Base-by-base conservation (phyloP, 1,140 invertebrate species). In the Penaeus japonicus region DNA sequence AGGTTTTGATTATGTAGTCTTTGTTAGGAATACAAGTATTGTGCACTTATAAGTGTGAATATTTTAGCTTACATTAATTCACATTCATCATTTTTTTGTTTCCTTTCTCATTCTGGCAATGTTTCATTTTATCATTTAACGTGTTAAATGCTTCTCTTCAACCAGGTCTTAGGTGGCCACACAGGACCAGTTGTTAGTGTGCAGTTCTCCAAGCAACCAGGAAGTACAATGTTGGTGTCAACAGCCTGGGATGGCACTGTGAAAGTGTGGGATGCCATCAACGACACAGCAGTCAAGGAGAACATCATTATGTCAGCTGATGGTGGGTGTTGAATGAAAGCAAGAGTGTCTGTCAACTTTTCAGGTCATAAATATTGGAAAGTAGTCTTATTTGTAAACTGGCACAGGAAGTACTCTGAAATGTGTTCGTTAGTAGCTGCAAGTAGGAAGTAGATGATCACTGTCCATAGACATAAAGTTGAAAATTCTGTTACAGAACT, bases 221-320 rank as follows among this genome's bases (percentile, higher is more conserved):
- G 95, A 0, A 96, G 95, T 86, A 95, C 96, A 0, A 94, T 95
- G 47, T 92, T 99, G 47, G 96, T 95, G 0, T 98, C 97, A 2
- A 96, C 95, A 2, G 98, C 97, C 24, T 99, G 98, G 98, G 98
- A 99, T 92, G 97, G 97, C 92, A 97, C 97, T 0, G 93, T 99
- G 0, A 95, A 96, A 91, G 93, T 99, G 39, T 99, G 98, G 98
- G 97, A 99, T 92, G 94, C 96, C 1, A 95, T 97, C 90, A 97
- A 98, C 92, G 95, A 94, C 87, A 96, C 95, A 79, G 95, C 95
- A 0, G 94, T 94, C n/a, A 96, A 96, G 91, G 98, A 99, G 93
- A 96, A 96, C 0, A 94, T 99, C 75, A 93, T 94, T 87, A 92
- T 99, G 0, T 93, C 93, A 2, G 93, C 96, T 3, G 98, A 99